Percentiles rank a stretch among this genome's conserved stretches.
phyloP scores from a whole-genome alignment of 2,888 invertebrate genomes.

The Ariolimax columbianus region DNA sequence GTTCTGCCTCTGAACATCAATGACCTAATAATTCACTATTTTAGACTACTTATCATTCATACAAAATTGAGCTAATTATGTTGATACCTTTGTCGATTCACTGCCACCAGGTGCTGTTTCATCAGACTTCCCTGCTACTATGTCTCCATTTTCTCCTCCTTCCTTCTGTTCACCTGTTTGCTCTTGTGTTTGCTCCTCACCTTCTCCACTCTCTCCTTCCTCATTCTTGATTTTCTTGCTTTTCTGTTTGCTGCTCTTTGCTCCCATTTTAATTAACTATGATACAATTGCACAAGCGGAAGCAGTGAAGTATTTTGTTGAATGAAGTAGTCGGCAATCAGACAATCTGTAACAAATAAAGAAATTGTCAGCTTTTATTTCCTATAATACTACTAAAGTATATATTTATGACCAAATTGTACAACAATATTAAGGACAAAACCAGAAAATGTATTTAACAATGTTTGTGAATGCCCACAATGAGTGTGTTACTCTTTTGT shows the following conservation, averaged over 20 bases:
- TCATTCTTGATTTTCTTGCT: constrained; percentile 58
- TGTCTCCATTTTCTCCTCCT: constrained; percentile 38
- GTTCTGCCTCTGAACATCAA: no score
- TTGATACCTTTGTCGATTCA: neutral
- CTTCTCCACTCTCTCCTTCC: constrained; percentile 51
- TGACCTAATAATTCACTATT: no score
- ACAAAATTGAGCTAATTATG: neutral
- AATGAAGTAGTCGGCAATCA: neutral
- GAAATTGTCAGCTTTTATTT: neutral
- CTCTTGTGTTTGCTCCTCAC: constrained; percentile 51
- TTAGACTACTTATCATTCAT: no score
- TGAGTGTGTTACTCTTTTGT: no score
- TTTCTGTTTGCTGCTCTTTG: constrained; percentile 58
- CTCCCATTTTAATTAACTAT: constrained; percentile 53
- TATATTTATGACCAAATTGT: no score
- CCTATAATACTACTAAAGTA: no score
- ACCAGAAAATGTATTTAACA: no score
- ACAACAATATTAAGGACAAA: no score
- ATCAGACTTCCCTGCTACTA: constrained; percentile 32
- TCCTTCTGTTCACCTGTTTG: constrained; percentile 42
- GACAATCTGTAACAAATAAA: neutral
- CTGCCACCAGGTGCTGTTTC: neutral
- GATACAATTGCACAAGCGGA: neutral
- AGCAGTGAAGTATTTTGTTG: neutral
- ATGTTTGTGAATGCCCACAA: no score